A percentile compares a stretch with the other conserved stretches of the same genome.
Conservation (phyloP, 2,888 invertebrate species). For the Perizoma affinitatum region DNA sequence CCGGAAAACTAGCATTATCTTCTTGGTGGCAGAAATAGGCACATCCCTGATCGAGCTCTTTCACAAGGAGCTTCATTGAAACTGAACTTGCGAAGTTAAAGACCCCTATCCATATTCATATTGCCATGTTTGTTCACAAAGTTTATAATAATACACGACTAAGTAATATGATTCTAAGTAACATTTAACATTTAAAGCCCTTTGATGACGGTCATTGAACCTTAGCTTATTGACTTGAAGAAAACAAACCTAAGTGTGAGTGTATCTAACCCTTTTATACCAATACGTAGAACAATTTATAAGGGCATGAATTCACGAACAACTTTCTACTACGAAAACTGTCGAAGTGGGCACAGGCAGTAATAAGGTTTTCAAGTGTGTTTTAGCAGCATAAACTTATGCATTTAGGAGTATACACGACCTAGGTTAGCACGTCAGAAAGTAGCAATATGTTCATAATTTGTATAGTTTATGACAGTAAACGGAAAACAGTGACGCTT, state of each 20-base stretch:
- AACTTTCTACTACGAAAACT: neutral
- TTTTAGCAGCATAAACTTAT: too few species aligned
- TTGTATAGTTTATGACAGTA: too few species aligned
- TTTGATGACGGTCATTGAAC: conserved; percentile 12
- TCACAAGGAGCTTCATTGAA: too few species aligned
- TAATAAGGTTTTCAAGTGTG: neutral
- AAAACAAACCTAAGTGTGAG: conserved; percentile 1
- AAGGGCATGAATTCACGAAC: neutral
- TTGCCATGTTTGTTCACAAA: conserved; percentile 7
- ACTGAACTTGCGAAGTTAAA: too few species aligned
- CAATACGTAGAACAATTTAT: conserved; percentile 1
- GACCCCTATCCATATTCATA: conserved; percentile 1
- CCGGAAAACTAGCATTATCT: too few species aligned
- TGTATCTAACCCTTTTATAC: conserved; percentile 5
- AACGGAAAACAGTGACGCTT: too few species aligned
- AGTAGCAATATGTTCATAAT: too few species aligned
- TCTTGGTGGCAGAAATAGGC: too few species aligned
- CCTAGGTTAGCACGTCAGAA: too few species aligned
- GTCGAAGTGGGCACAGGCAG: neutral
- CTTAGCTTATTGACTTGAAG: conserved; percentile 8
- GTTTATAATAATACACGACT: conserved; percentile 3
- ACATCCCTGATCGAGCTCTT: too few species aligned
- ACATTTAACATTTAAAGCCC: conserved; percentile 6
- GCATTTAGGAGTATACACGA: too few species aligned
- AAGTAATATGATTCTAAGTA: conserved; percentile 17